phyloP scores from a whole-genome alignment of 2,113 vertebrate genomes.

The Setophaga coronata region DNA sequence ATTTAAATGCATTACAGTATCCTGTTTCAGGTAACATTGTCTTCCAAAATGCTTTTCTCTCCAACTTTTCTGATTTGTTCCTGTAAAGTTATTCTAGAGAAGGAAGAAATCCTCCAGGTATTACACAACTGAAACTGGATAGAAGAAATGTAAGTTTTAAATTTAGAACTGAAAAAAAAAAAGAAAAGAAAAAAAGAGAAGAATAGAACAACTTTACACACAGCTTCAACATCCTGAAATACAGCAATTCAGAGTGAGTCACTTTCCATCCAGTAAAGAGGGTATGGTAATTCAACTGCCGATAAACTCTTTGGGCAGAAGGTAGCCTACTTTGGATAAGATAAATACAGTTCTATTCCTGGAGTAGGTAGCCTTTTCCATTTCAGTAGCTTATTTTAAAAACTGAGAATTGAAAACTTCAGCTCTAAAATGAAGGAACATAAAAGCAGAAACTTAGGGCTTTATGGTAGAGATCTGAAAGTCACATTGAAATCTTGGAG shows the following conservation, averaged over 20 bases:
- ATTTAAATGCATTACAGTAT: conserved; percentile 1
- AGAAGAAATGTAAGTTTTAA: neutral
- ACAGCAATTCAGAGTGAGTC: conserved; percentile 25
- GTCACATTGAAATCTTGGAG: neutral
- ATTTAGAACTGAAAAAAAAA: neutral
- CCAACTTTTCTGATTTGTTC: neutral
- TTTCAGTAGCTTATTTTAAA: conserved; percentile 13
- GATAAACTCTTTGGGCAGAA: neutral
- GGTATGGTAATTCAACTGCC: neutral
- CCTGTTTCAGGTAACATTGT: conserved; percentile 37
- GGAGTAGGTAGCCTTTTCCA: neutral
- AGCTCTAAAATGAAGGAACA: conserved; percentile 29
- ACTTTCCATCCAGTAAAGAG: conserved; percentile 13
- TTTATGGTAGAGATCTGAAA: conserved; percentile 19
- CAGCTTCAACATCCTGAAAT: neutral
- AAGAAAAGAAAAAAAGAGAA: fast-evolving
- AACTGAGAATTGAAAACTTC: conserved; percentile 36
- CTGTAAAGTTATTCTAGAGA: neutral
- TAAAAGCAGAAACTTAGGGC: neutral
- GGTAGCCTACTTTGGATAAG: neutral
- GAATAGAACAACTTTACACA: neutral
- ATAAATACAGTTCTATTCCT: neutral
- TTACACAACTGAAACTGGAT: neutral
- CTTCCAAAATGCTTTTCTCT: conserved; percentile 28
- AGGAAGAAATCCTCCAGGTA: neutral